phyloP scores from a whole-genome alignment of 2,797 vertebrate genomes.

The Typhlichthys eigenmanni region DNA sequence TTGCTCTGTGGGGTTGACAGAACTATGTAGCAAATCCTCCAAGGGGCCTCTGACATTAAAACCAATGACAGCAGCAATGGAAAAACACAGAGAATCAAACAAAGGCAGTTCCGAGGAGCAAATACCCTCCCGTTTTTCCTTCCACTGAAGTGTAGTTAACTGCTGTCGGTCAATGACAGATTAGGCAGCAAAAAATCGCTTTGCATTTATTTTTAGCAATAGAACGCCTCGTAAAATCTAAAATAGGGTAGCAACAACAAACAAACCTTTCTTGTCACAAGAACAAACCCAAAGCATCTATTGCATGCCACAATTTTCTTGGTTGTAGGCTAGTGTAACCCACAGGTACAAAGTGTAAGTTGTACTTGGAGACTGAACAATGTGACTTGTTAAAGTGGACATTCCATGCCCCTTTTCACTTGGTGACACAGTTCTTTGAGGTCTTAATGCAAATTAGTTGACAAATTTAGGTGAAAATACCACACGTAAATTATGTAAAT shows the following conservation, averaged over 20 bases:
- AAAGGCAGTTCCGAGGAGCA: neutral
- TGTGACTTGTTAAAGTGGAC: too few species aligned
- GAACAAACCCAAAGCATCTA: too few species aligned
- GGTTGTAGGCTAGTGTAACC: slow-evolving; percentile 20
- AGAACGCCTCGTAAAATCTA: neutral
- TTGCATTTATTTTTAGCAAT: slow-evolving; percentile 26
- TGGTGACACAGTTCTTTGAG: too few species aligned
- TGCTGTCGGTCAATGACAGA: neutral
- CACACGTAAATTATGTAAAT: too few species aligned
- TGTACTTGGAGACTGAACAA: too few species aligned
- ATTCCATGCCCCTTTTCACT: too few species aligned
- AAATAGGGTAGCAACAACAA: neutral
- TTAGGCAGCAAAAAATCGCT: neutral
- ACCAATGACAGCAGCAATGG: neutral
- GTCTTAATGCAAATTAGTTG: too few species aligned
- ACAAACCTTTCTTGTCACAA: neutral
- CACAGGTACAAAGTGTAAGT: neutral
- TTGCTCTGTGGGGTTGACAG: slow-evolving; percentile 16
- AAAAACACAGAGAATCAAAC: slow-evolving; percentile 12
- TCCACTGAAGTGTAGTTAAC: slow-evolving; percentile 2
- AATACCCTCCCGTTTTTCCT: neutral
- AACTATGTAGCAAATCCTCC: slow-evolving; percentile 27
- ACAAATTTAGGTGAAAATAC: too few species aligned
- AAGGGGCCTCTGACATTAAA: slow-evolving; percentile 26
- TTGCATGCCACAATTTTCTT: slow-evolving; percentile 13